Conservation (phyloP, 2,797 vertebrate genomes). For the Syndactyla subalaris region DNA sequence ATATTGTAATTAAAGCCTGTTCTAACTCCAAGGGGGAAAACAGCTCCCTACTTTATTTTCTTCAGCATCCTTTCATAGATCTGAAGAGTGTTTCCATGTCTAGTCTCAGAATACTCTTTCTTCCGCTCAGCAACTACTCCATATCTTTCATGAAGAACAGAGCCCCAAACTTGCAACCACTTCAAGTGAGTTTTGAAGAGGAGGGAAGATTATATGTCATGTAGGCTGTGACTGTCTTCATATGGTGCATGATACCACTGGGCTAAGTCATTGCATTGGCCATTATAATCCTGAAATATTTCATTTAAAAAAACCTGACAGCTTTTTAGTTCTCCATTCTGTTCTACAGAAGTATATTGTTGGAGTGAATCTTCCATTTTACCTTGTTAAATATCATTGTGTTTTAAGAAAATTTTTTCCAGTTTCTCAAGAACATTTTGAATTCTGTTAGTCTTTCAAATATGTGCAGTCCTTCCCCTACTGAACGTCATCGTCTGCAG, state of each 20-base stretch:
- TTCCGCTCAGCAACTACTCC: background rate
- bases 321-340: background rate
- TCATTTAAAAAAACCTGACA: background rate
- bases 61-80: background rate
- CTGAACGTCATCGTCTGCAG: background rate
- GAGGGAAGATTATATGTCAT: background rate
- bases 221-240: background rate
- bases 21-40: background rate
- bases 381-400: background rate
- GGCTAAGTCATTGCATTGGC: background rate
- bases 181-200: background rate
- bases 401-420: background rate
- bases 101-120: background rate
- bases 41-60: background rate
- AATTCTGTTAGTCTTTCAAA: background rate
- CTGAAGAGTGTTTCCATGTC: background rate
- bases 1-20: background rate
- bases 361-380: background rate
- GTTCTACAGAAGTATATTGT: background rate
- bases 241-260: background rate
- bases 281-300: background rate
- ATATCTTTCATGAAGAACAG: background rate
- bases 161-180: background rate
- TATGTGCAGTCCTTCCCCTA: background rate
- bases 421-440: background rate